Conservation (phyloP, 2,113 vertebrate species). For the Burhinus bistriatus region DNA sequence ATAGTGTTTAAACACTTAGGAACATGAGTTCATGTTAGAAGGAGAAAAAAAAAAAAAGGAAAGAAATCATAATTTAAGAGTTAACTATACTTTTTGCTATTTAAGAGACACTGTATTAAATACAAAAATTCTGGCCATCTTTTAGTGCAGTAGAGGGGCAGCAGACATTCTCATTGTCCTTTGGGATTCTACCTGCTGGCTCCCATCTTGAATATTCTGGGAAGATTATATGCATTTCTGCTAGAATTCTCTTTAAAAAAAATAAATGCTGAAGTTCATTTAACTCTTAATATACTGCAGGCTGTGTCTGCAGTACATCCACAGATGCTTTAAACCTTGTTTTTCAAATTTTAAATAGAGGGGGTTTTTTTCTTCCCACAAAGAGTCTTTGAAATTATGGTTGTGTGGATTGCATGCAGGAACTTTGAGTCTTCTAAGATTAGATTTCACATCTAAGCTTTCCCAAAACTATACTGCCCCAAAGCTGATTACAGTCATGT, state of each 20-base stretch:
- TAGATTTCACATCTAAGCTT: neutral
- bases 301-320: neutral
- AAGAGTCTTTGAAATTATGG: neutral
- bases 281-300: neutral
- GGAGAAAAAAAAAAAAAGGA: too few species aligned
- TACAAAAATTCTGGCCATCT: neutral
- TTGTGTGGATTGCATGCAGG: neutral
- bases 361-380: rapidly evolving
- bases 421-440: neutral
- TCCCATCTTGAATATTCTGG: neutral
- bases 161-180: neutral
- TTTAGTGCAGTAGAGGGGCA: neutral
- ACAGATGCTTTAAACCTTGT: neutral
- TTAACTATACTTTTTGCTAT: neutral
- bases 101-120: neutral
- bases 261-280: neutral
- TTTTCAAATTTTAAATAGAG: neutral
- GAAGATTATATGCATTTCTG: neutral
- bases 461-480: neutral
- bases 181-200: neutral
- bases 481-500: neutral
- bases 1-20: neutral
- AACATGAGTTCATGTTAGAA: neutral
- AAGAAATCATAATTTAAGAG: neutral
- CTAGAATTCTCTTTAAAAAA: neutral